phyloP scores from a whole-genome alignment of 2,888 invertebrate genomes.

The Pheosia tremula region DNA sequence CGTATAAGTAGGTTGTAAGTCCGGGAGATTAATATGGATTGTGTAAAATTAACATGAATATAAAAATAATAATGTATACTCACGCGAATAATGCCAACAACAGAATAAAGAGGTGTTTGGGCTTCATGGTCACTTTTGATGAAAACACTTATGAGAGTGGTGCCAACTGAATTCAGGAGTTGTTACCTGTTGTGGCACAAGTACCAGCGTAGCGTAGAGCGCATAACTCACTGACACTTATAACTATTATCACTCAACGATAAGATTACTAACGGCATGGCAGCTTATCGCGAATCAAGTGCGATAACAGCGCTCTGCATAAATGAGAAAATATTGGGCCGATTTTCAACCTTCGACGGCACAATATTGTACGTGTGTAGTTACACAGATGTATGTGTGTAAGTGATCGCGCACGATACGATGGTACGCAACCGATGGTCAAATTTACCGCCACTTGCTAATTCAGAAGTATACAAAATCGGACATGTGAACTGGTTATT shows the following conservation, averaged over 20 bases:
- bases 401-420: slow-evolving; percentile 28
- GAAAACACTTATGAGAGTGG: slow-evolving; percentile 46
- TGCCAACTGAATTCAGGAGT: slow-evolving; percentile 61
- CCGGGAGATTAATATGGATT: too few relatives aligned
- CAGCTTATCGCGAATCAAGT: slow-evolving; percentile 80
- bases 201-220: slow-evolving; percentile 69
- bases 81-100: slow-evolving; percentile 64
- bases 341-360: slow-evolving; percentile 50
- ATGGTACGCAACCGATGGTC: slow-evolving; percentile 21
- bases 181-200: slow-evolving; percentile 65
- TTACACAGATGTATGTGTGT: slow-evolving; percentile 35
- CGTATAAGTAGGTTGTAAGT: not conserved
- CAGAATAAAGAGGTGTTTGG: slow-evolving; percentile 58
- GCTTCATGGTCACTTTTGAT: slow-evolving; percentile 65
- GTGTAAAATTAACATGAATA: not conserved
- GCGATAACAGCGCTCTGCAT: slow-evolving; percentile 72
- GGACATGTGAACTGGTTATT: slow-evolving; percentile 33
- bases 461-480: slow-evolving; percentile 43
- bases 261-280: slow-evolving; percentile 79
- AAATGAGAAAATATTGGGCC: slow-evolving; percentile 64
- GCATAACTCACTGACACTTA: slow-evolving; percentile 83
- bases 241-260: slow-evolving; percentile 81
- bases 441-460: slow-evolving; percentile 42
- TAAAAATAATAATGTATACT: slow-evolving; percentile 50
- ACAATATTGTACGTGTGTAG: slow-evolving; percentile 24